Base-by-base conservation (phyloP, 2,888 invertebrate genomes). In the Andrena marginata region DNA sequence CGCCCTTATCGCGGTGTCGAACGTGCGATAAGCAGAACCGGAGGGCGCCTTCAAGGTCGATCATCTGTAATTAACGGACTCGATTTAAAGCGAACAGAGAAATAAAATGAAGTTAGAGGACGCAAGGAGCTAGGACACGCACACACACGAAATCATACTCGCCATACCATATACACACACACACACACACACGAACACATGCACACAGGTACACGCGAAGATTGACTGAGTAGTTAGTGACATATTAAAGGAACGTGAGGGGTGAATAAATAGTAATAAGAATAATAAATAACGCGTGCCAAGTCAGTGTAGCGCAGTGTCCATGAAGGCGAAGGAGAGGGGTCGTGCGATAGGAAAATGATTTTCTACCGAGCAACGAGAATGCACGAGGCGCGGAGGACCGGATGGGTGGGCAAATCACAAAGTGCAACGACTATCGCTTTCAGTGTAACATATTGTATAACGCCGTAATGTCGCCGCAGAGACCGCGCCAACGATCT, bases 401-500 rank as follows among this genome's bases (percentile, higher is more conserved):
- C 60, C 56, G 68, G 70, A 68, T 54, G 77, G 78, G 79, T 60
- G 54, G 80, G 84, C 77, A 80, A 85, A 89, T 89, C 88, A 90
- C 88, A 86, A 90, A 91, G 87, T 90, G 91, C 90, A 91, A 92
- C 91, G 92, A 92, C 89, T 91, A 91, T 92, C 92, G 93, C 93
- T 93, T 93, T 93, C 90, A 89, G 89, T 93, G 93, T 93, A 92
- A 92, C 88, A 91, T 92, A 91, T 91, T 92, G 91, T 90, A 89
- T 86, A 90, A 89, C 88, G 89, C 84, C 77, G 82, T 77, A 80
- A 82, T 65, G 72, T 75, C 82, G 74, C 77, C 73, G 77, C 82
- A 72, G 77, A 82, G 78, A 77, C 51, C 73, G 82, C 83, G 84
- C 84, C 83, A 73, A 77, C 80, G 78, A 56, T 84, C 82, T 77